Percentiles rank a stretch among this genome's conserved stretches.
These are phyloP conservation scores for Eueremaeus valkanovi DNA, from an alignment of 2,888 invertebrate genomes.

Conservation along the genomic window DNA sequence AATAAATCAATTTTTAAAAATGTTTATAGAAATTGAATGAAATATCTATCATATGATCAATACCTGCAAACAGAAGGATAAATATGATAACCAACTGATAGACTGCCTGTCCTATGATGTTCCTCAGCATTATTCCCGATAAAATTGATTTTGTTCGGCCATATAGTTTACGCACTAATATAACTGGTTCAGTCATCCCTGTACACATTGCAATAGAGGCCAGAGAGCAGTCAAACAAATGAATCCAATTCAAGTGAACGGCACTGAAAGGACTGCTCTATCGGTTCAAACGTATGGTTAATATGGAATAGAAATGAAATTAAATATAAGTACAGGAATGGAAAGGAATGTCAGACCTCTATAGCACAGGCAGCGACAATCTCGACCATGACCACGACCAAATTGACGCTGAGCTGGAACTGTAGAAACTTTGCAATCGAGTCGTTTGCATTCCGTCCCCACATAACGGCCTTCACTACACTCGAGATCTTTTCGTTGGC, in stretches of 20 bases:
- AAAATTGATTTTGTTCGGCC: conserved; percentile 97
- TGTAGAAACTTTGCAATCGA: conserved; percentile 99
- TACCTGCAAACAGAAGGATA: conserved; percentile 86
- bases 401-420: conserved; percentile 98
- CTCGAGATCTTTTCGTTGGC: conserved; percentile 99
- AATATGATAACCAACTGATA: conserved; percentile 95
- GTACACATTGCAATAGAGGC: conserved; percentile 95
- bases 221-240: conserved; percentile 97
- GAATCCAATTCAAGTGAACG: conserved; percentile 99
- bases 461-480: conserved; percentile 99
- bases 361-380: conserved; percentile 98
- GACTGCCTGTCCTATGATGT: conserved; percentile 93
- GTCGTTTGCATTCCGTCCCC: conserved; percentile 99
- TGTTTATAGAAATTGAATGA: no score
- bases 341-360: conserved; percentile 51
- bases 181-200: conserved; percentile 88
- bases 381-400: conserved; percentile 97
- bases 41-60: conserved; percentile 16
- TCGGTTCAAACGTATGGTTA: no score
- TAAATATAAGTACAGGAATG: background rate
- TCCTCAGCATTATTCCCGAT: conserved; percentile 98
- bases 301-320: background rate
- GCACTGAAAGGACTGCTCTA: conserved; percentile 97
- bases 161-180: conserved; percentile 89
- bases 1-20: no score